Base-by-base conservation (phyloP, 2,888 invertebrate species). In the Noctua janthe region DNA sequence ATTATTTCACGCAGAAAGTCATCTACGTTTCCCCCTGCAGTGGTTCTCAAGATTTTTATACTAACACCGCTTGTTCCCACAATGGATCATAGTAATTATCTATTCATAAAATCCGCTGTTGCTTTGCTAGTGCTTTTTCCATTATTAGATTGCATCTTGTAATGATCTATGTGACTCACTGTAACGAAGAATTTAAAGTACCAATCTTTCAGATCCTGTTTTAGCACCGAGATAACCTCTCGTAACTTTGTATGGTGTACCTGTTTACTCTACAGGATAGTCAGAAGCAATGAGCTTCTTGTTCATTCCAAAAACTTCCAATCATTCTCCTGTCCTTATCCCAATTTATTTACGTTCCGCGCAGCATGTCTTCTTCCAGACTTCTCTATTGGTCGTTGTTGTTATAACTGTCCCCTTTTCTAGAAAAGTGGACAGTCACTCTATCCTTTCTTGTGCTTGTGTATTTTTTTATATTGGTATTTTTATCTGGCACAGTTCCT, bases 51-150 rank as follows among this genome's bases (percentile, higher is more conserved):
- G 84, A 83, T 69, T 80, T 72, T 76, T 83, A 85, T 49, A 62
- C 49, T 71, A 62, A 59, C 84, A n/a, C 20, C 10, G 15, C n/a
- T 74, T 51, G 67, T 87, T 87, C 82, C 71, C 81, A 87, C 82
- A 81, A 62, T 56, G 54, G 78, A 86, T 78, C 59, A 74, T 78
- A 76, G 73, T 75, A 87, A 84, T 87, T 87, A 84, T 75, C 29
- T 84, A 81, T 87, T 87, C 81, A 84, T 84, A 77, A 87, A 84
- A 74, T 72, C 54, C 23, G 62, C 54, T 29, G 74, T 54, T 54
- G 20, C 64, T 67, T 59, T 74, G 64, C 56, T 72, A 72, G 35
- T 67, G 67, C 20, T 71, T 72, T 77, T 71, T 69, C 17, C 59
- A 71, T 71, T 74, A 74, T 39, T 43, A 71, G 54, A n/a, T 67